Evolutionary conservation across 2,888 invertebrate species (phyloP), one percentile per base, ranked within the genome.

Genomic region (Leptura quadrifasciata): DNA sequence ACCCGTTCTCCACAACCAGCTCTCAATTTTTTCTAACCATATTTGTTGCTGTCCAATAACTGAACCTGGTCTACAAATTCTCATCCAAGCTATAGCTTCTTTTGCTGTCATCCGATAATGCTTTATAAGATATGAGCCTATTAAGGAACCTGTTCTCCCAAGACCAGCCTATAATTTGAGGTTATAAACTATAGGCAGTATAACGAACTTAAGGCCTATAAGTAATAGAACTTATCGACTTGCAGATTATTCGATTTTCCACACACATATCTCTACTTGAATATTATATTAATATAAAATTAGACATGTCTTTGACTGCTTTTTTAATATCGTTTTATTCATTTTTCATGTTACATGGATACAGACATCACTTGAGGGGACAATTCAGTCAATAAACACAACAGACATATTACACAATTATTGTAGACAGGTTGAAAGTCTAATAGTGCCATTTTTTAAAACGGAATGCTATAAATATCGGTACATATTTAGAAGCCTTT

Each of bases 11-110:
- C 90, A 88, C 70, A 93, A 86, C 87, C 86, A 88, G 39, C 79
- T 82, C 80, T 90, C 88, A 27, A 89, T 81, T 76, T 90, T 88
- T 83, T 91, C 91, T 31, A 95, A 88, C 91, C 93, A 95, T 80
- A 94, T 92, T 90, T 97, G 97, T 87, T 97, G 97, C 74, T 94
- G 94, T 15, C 96, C 96, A 84, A 97, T 96, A 47, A 97, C 95
- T 39, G 95, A 95, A 0, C 97, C 97, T 0, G 97, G 96, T 80
- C 97, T 91, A 87, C 96, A 96, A 77, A 97, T 94, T 81, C 97
- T 91, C 89, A 96, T 92, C 97, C 97, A 97, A 1, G 94, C 96
- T 82, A 97, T 96, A 6, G 94, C 93, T 90, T 97, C 97, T 61
- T 92, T 93, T 2, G 96, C 95, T 0, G 95, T 93, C 91, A 97